Evolutionary conservation across 2,888 invertebrate genomes (phyloP).

Genomic region (Poecilobothrus nobilitatus): DNA sequence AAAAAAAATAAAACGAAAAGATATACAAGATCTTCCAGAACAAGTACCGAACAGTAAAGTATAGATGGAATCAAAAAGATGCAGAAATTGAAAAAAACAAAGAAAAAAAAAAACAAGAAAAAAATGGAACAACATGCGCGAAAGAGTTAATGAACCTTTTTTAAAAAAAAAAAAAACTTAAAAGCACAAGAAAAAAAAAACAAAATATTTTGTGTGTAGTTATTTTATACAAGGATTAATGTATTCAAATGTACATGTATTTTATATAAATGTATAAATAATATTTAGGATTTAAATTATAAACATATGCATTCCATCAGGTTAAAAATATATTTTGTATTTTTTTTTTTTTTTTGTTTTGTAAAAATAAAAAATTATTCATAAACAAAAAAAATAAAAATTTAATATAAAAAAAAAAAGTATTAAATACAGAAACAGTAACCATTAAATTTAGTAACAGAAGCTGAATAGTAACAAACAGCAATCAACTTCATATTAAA

Average conservation of each 20-base stretch:
- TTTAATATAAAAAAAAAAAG: too few relatives aligned
- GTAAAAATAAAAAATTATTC: too few relatives aligned
- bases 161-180: not conserved
- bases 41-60: not conserved
- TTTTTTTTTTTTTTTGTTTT: too few relatives aligned
- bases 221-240: not conserved
- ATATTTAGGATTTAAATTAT: not conserved
- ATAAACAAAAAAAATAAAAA: too few relatives aligned
- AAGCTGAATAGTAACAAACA: too few relatives aligned
- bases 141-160: not conserved
- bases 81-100: not conserved
- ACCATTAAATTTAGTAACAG: too few relatives aligned
- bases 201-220: too few relatives aligned
- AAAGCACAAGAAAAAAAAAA: not conserved
- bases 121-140: constrained; percentile 4
- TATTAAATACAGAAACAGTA: too few relatives aligned
- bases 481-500: too few relatives aligned
- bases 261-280: not conserved
- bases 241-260: not conserved
- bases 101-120: not conserved
- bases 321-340: not conserved
- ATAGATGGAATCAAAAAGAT: not conserved
- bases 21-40: not conserved
- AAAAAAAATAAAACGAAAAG: not conserved
- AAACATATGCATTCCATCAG: not conserved